Evolutionary conservation across 1,140 invertebrate genomes (phyloP).

Genomic region (Zaprionus ghesquierei): DNA sequence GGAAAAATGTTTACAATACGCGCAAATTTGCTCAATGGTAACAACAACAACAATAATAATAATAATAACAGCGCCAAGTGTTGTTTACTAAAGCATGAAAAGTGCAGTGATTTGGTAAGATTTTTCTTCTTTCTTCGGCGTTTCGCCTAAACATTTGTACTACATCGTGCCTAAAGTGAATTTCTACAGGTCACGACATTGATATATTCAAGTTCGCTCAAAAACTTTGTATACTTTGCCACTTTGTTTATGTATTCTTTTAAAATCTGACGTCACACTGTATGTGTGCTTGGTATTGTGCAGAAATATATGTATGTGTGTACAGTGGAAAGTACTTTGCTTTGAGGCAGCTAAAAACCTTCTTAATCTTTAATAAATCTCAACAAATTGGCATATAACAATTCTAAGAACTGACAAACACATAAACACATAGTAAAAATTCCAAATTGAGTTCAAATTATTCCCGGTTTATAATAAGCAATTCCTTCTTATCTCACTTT

Average conservation of each 20-base stretch:
- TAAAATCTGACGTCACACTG: not conserved
- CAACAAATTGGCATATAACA: too few species aligned
- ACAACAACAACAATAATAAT: slow-evolving; percentile 52
- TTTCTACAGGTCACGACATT: not conserved
- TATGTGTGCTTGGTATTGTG: not conserved
- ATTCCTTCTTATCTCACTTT: too few species aligned
- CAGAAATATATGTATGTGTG: not conserved
- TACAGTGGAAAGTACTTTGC: too few species aligned
- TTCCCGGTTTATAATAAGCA: too few species aligned
- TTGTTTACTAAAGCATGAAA: slow-evolving; percentile 47
- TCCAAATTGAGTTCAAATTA: too few species aligned
- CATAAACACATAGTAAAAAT: too few species aligned
- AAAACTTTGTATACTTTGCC: not conserved
- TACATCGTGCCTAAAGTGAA: slow-evolving; percentile 17
- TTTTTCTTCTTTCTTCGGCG: slow-evolving; percentile 1
- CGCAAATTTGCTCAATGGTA: slow-evolving; percentile 60
- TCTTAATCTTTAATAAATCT: too few species aligned
- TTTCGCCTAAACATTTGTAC: slow-evolving; percentile 6
- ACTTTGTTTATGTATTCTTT: not conserved
- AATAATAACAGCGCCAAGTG: slow-evolving; percentile 42
- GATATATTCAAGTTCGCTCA: not conserved
- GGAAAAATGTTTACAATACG: slow-evolving; percentile 78
- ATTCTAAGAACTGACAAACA: too few species aligned
- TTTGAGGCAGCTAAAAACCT: too few species aligned
- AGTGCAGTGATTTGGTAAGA: slow-evolving; percentile 69